Base-by-base conservation (phyloP, 2,888 invertebrate genomes). In the Erpobdella octoculata region DNA sequence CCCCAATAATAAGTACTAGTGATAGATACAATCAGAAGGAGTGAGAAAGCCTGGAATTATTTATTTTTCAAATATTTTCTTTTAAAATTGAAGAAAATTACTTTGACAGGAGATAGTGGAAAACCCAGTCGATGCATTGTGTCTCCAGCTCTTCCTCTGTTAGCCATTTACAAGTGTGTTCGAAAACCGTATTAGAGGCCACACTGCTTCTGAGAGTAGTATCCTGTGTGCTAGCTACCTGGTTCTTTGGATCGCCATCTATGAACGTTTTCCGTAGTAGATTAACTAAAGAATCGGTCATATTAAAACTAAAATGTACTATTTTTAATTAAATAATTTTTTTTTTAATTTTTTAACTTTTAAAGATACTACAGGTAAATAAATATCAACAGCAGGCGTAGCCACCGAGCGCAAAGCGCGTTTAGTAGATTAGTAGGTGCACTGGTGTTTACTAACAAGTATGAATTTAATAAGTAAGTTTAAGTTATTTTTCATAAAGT, bases 121-220 rank as follows among this genome's bases (percentile, higher is more conserved):
- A 75, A n/a, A 75, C 76, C 80, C 79, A 80, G 38, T 79, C 79
- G 38, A 80, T 73, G 74, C 79, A 79, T 75, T 81, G 80, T 65
- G 78, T 80, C 73, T 80, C 79, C 31, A 80, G 70, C 76, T 81
- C 81, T 18, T 75, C 76, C 28, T 75, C 74, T 9, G 75, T 75
- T 21, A 81, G 35, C 33, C 35, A 62, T n/a, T 33, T 35, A 35
- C 28, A 62, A n/a, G 62, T 18, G 33, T 62, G 62, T 8, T 62
- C 62, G 33, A 62, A 62, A 28, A 53, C 53, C 21, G 53, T 53
- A n/a, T 53, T 53, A 28, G 53, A 21, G 28, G 53, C 53, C 21
- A 53, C 53, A 28, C 21, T 28, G 28, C 28, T 21, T n/a, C 53
- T 6, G 21, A 53, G 21, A 15, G 21, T 53, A 21, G 53, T 53